phyloP scores from a whole-genome alignment of 2,888 invertebrate species.

The Acholoe squamosa region DNA sequence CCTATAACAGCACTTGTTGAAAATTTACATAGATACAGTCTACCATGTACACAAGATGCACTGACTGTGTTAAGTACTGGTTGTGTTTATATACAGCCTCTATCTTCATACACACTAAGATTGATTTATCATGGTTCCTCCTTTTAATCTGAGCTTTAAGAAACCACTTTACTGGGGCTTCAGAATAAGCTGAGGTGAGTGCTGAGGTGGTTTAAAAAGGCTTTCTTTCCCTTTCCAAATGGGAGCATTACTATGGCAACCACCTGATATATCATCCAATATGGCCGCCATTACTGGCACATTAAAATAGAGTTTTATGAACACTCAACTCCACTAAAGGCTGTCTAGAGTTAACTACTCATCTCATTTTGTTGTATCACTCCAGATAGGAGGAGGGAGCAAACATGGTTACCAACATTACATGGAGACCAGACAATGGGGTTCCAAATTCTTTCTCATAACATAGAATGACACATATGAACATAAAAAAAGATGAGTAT shows the following conservation, averaged over 20 bases:
- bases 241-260: conserved; percentile 27
- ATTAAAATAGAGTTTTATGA: neutral
- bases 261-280: neutral
- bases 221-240: neutral
- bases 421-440: too few species aligned
- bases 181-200: neutral
- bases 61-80: neutral
- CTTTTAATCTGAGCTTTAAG: conserved; percentile 16
- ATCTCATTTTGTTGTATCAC: too few species aligned
- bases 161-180: neutral
- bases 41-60: neutral
- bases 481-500: too few species aligned
- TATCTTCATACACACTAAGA: neutral
- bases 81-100: neutral
- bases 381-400: too few species aligned
- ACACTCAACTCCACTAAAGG: neutral
- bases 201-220: neutral
- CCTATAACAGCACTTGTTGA: neutral
- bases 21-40: neutral
- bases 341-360: too few species aligned
- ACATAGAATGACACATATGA: too few species aligned
- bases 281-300: too few species aligned
- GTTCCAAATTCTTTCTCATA: too few species aligned
- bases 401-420: too few species aligned
- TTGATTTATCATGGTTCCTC: neutral